phyloP scores from a whole-genome alignment of 2,888 invertebrate species.

The Netelia fuscicornis region DNA sequence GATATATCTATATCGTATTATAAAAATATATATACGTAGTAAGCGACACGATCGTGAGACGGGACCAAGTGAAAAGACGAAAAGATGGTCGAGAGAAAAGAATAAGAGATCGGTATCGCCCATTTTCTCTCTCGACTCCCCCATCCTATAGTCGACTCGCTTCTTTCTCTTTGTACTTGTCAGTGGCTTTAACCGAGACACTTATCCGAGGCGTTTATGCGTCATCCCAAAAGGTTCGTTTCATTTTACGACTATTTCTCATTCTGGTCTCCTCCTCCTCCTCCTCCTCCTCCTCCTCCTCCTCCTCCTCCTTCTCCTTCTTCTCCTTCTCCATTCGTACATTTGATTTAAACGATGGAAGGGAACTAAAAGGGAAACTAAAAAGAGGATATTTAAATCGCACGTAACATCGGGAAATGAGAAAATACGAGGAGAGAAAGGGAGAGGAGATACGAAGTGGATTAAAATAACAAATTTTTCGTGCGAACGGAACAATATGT shows the following conservation, averaged over 20 bases:
- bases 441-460: neutral
- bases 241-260: conserved; percentile 32
- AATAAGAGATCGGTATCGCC: conserved; percentile 47
- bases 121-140: neutral
- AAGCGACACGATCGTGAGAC: conserved; percentile 37
- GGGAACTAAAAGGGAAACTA: neutral
- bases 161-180: neutral
- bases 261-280: neutral
- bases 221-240: conserved; percentile 47
- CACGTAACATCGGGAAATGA: conserved; percentile 21
- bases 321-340: neutral
- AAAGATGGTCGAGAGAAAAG: conserved; percentile 25
- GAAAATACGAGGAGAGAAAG: neutral
- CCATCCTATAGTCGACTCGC: neutral
- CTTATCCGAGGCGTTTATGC: conserved; percentile 35
- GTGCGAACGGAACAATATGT: conserved; percentile 24
- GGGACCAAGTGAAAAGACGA: conserved; percentile 11
- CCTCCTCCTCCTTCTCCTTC: neutral
- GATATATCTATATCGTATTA: neutral
- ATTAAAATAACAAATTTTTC: conserved; percentile 59
- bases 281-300: neutral
- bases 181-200: conserved; percentile 19
- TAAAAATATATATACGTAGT: neutral
- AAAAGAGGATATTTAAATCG: conserved; percentile 30
- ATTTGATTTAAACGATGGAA: neutral